Evolutionary conservation across 2,113 vertebrate species (phyloP).

Genomic region (Gasterosteus nipponicus): DNA sequence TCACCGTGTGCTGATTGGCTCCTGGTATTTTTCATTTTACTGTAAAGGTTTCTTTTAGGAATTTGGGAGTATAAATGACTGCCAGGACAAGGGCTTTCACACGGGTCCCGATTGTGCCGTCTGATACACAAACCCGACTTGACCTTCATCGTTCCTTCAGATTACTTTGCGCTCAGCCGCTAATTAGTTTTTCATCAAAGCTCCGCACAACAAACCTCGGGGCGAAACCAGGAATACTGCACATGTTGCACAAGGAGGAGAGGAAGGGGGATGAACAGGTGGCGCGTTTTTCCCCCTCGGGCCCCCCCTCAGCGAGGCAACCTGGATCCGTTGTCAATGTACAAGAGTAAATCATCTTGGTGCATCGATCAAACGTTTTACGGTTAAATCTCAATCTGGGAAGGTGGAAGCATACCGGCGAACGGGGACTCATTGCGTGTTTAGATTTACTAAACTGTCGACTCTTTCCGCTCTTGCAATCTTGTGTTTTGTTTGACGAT

Average conservation of each 20-base stretch:
- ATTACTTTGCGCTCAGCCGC: not conserved
- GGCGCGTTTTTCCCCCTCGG: not conserved
- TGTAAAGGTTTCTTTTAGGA: too few species aligned
- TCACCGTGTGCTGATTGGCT: too few species aligned
- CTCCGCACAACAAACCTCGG: not conserved
- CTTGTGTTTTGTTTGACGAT: too few species aligned
- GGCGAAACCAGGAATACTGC: not conserved
- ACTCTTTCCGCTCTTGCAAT: too few species aligned
- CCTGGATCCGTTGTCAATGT: not conserved
- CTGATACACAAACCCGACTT: not conserved
- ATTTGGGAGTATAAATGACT: not conserved
- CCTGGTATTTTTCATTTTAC: too few species aligned
- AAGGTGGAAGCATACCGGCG: not conserved
- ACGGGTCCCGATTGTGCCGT: not conserved
- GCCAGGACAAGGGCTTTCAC: not conserved
- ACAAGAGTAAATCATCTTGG: not conserved
- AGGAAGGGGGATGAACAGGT: not conserved
- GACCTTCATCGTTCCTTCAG: not conserved
- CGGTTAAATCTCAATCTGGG: not conserved
- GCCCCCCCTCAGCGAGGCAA: not conserved
- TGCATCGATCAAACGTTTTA: not conserved
- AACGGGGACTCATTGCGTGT: too few species aligned
- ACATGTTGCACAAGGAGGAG: not conserved
- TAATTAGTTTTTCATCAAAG: slow-evolving; percentile 5
- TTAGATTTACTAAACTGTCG: not conserved